These are phyloP conservation scores for Neotoma lepida DNA, from an alignment of 2,113 vertebrate genomes.

Conservation along the genomic window DNA sequence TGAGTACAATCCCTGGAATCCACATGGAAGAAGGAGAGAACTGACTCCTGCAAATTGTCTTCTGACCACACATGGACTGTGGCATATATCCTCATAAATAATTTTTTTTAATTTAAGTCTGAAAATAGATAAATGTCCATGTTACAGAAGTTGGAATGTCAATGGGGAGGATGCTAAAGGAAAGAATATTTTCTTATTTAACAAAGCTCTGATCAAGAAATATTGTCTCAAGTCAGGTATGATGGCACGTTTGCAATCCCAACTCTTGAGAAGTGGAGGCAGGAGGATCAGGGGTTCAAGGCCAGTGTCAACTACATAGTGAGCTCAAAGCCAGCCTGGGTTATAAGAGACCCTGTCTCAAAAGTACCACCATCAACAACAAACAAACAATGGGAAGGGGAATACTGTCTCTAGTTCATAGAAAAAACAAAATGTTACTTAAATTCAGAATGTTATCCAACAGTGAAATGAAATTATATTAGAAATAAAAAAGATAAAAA, in stretches of 20 bases:
- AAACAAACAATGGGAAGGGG: neutral
- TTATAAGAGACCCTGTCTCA: neutral
- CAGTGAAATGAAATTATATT: slow-evolving; percentile 22
- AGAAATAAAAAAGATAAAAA: slow-evolving; percentile 13
- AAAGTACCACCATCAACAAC: neutral
- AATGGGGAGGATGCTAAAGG: neutral
- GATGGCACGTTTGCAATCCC: neutral
- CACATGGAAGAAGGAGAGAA: neutral
- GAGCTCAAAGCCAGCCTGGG: neutral
- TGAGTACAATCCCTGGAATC: neutral
- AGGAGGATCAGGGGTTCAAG: neutral
- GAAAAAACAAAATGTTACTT: slow-evolving; percentile 8
- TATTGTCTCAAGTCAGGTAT: neutral
- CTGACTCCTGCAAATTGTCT: neutral
- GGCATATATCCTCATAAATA: neutral
- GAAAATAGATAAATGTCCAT: neutral
- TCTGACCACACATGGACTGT: neutral
- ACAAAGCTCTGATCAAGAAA: slow-evolving; percentile 57
- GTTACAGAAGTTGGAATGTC: slow-evolving; percentile 39
- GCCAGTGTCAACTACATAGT: neutral
- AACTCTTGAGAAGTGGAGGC: neutral
- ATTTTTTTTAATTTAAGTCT: neutral
- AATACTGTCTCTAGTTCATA: slow-evolving; percentile 6
- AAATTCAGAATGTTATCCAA: slow-evolving; percentile 32
- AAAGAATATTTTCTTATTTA: slow-evolving; percentile 53